Evolutionary conservation across 2,113 vertebrate genomes (phyloP), one percentile per base, ranked within the genome.

Genomic region (Anolis sagrei): DNA sequence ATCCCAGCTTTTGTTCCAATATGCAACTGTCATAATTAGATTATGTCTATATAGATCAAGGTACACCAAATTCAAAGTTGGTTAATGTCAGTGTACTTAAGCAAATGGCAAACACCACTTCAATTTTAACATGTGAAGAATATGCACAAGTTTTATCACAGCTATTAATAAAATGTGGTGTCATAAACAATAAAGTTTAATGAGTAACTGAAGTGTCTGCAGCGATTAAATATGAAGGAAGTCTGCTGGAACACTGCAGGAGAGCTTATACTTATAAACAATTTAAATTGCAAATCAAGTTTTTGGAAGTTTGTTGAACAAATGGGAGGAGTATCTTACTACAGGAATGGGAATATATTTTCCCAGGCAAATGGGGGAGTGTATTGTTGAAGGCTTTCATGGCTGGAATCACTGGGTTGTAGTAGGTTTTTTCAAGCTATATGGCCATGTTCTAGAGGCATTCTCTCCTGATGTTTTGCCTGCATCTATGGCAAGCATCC

Each of bases 141-240:
- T 85, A 86, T 91, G 62, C 78, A 21, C 54, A 82, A 78, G 79
- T 93, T 88, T 90, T 90, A 92, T 89, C 86, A 88, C 74, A 85
- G 81, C 91, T 93, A 94, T 96, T 96, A 97, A 95, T 94, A 93
- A 95, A 93, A 90, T 90, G 87, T 88, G 92, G 84, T 91, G 93
- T 94, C 88, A 94, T 95, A 96, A 96, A 96, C 95, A 96, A 97
- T 96, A 92, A 94, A 93, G 93, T 93, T 96, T 96, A 96, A 96
- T 96, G 96, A 96, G 92, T 93, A 95, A 94, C 87, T 94, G 92
- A 94, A 96, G 91, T 94, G 86, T 94, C 95, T 96, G 68, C 23
- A 90, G 93, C 94, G 95, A 95, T 95, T 96, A 95, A 95, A 89
- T 93, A 95, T 95, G 94, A 94, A 95, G 93, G 89, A 96, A 96